These are phyloP conservation scores for Lepus europaeus DNA, from an alignment of 2,113 vertebrate species.

Conservation along the genomic window DNA sequence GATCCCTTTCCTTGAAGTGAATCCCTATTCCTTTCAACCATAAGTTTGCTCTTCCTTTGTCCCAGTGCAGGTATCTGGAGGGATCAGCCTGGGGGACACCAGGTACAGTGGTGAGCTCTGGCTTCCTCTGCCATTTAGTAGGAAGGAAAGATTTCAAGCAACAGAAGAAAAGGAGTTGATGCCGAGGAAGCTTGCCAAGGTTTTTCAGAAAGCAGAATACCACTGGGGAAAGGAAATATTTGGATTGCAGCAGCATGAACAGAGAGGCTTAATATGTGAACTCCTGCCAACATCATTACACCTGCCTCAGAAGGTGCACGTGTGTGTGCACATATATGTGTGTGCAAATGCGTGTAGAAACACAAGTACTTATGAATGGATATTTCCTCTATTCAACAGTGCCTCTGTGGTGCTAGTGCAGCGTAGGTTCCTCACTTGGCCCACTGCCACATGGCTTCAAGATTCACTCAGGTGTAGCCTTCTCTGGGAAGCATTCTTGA, in stretches of 20 bases:
- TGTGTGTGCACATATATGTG: not conserved
- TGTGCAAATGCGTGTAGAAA: too few relatives aligned
- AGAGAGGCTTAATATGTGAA: not conserved
- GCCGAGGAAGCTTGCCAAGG: conserved; percentile 24
- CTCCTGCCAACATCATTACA: not conserved
- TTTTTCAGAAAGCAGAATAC: conserved; percentile 17
- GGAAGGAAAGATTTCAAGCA: conserved; percentile 30
- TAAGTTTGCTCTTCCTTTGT: not conserved
- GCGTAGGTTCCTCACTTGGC: not conserved
- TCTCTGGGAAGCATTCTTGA: not conserved
- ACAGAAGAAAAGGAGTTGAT: not conserved
- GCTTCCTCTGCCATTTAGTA: not conserved
- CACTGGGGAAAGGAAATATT: not conserved
- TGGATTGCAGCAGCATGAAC: not conserved
- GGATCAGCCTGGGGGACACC: not conserved
- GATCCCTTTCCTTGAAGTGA: not conserved
- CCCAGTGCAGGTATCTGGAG: not conserved
- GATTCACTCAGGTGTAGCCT: not conserved
- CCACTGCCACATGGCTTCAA: not conserved
- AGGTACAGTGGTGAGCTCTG: not conserved
- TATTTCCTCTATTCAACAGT: not conserved
- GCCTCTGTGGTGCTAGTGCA: not conserved
- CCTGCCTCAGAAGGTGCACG: not conserved
- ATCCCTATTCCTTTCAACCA: not conserved
- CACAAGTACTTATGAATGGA: not conserved